Base-by-base conservation (phyloP, 2,113 vertebrate species). In the Peucedramus taeniatus region DNA sequence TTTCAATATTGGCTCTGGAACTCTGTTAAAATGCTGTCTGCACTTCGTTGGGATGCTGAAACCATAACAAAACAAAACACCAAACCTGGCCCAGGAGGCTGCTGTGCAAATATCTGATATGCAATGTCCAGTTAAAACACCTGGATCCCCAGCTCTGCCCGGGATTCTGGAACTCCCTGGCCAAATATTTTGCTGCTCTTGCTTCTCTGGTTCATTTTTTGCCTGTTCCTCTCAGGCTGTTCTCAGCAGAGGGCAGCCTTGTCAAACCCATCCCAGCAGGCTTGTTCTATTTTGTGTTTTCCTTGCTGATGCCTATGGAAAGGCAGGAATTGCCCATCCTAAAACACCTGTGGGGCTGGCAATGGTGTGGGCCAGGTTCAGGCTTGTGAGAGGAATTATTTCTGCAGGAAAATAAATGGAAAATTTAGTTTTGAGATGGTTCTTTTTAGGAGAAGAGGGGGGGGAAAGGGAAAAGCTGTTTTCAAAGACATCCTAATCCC, bases 181-280 rank as follows among this genome's bases (percentile, higher is more conserved):
- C 61, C 54, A 89, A 85, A 49, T 54, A 64, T 56, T 92, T 75
- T 64, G 35, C 63, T 74, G 0, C 31, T 57, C 27, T 59, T 37
- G 15, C 37, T 64, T 84, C 68, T 76, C 33, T 49, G n/a, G 0
- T 77, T 66, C 56, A 4, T 20, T 42, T 37, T 90, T 49, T 15
- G 3, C 50, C 19, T 61, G n/a, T 68, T 40, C 27, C 26, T 76
- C 26, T 56, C 12, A 1, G 31, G 53, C 31, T 83, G 49, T 66
- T 90, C 50, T 92, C 96, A 89, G 79, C 70, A 97, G 96, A 93
- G 92, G 94, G 96, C 93, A 95, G 88, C 90, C 88, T 95, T 88
- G 75, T 85, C 94, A 90, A 91, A 83, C 33, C 27, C 59, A 88
- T 51, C 14, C 10, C 30, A 60, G 83, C 9, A 2, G 21, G 18